phyloP scores from a whole-genome alignment of 2,888 invertebrate species.

The Drosophila kambysellisi region DNA sequence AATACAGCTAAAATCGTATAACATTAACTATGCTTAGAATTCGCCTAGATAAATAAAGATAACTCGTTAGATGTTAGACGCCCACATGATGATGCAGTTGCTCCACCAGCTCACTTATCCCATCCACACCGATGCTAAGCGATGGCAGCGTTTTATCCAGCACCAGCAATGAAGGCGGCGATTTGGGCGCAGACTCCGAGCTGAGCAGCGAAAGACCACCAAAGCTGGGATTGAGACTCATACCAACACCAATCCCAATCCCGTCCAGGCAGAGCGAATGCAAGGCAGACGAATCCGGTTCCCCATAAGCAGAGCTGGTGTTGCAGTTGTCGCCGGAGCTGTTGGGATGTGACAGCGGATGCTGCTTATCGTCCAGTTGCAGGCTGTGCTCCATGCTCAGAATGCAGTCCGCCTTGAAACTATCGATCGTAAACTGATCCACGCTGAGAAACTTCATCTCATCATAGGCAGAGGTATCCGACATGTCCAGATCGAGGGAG shows the following conservation, averaged over 20 bases:
- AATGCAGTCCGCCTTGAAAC: slow-evolving; percentile 85
- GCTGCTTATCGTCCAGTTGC: slow-evolving; percentile 72
- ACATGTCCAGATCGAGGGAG: slow-evolving; percentile 79
- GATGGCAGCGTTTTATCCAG: slow-evolving; percentile 84
- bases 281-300: slow-evolving; percentile 35
- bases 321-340: slow-evolving; percentile 25
- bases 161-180: slow-evolving; percentile 82
- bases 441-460: slow-evolving; percentile 85
- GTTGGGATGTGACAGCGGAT: slow-evolving; percentile 42
- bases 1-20: slow-evolving; percentile 36
- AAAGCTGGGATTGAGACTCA: slow-evolving; percentile 57
- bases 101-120: slow-evolving; percentile 83
- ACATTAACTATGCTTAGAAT: slow-evolving; percentile 61
- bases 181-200: slow-evolving; percentile 64
- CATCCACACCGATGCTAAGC: slow-evolving; percentile 82
- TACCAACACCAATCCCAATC: slow-evolving; percentile 61
- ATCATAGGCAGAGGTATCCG: slow-evolving; percentile 82
- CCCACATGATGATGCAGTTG: slow-evolving; percentile 70
- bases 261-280: slow-evolving; percentile 74
- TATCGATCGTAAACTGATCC: slow-evolving; percentile 85
- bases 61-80: slow-evolving; percentile 1
- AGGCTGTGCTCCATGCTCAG: slow-evolving; percentile 84
- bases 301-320: background rate
- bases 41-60: slow-evolving; percentile 43
- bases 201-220: slow-evolving; percentile 60